Conservation (phyloP, 2,113 vertebrate species). For the Ranitomeya variabilis region DNA sequence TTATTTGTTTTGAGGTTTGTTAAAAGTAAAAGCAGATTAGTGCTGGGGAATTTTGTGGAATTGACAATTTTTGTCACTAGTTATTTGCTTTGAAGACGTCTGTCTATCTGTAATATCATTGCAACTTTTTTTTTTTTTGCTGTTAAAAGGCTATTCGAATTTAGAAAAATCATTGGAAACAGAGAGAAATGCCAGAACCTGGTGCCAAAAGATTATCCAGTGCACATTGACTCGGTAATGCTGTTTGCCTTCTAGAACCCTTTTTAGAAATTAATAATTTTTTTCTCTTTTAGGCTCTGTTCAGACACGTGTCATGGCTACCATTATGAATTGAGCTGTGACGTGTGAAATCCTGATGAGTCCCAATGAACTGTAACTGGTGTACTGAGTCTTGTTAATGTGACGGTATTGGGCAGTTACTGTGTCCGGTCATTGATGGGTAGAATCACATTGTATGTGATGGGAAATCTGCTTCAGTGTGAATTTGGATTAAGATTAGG, state of each 20-base stretch:
- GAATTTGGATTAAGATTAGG: too few species aligned
- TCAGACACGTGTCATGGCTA: background rate
- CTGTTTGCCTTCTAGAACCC: background rate
- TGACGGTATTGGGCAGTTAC: too few species aligned
- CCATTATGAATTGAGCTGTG: too few species aligned
- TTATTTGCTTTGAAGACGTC: background rate
- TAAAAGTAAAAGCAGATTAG: too few species aligned
- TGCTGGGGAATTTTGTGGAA: too few species aligned
- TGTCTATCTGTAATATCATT: background rate
- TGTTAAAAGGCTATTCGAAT: constrained; percentile 89
- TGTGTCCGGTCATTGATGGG: too few species aligned
- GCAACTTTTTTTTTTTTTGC: constrained; percentile 51
- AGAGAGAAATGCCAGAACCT: constrained; percentile 88
- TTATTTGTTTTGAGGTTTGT: background rate
- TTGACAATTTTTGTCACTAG: too few species aligned
- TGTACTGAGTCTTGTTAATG: too few species aligned
- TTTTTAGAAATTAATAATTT: background rate
- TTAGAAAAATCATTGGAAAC: constrained; percentile 93
- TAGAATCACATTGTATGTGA: too few species aligned
- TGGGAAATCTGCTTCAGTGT: too few species aligned
- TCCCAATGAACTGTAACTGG: too few species aligned
- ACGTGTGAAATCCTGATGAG: too few species aligned
- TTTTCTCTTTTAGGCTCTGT: background rate
- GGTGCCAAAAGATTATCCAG: constrained; percentile 90
- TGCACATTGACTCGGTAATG: constrained; percentile 89